These are phyloP conservation scores for Hyles lineata DNA, from an alignment of 2,888 invertebrate genomes.

Conservation along the genomic window DNA sequence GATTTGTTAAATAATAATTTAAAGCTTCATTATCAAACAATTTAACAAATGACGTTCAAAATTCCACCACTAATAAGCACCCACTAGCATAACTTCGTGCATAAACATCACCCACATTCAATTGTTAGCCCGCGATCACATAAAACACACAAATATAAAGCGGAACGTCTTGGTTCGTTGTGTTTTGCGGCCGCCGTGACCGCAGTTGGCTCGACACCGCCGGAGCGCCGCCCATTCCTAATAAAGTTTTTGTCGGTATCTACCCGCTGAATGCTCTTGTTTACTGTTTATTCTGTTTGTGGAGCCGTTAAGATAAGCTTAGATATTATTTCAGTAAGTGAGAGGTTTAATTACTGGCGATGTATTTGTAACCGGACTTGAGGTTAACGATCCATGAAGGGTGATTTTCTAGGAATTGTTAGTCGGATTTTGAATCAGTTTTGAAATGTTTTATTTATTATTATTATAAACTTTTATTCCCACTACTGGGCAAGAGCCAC, in stretches of 20 bases:
- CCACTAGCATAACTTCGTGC: background rate
- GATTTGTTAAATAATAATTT: too few species aligned
- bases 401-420: background rate
- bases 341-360: conserved; percentile 12
- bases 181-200: conserved; percentile 52
- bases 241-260: conserved; percentile 60
- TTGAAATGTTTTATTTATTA: too few species aligned
- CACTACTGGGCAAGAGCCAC: too few species aligned
- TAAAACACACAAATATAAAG: conserved; percentile 16
- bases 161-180: conserved; percentile 33
- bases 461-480: too few species aligned
- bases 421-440: background rate
- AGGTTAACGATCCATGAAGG: background rate
- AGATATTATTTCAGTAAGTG: background rate
- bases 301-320: conserved; percentile 29
- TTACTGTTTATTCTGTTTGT: conserved; percentile 44
- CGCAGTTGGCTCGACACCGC: conserved; percentile 51
- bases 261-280: conserved; percentile 52
- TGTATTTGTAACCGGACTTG: background rate
- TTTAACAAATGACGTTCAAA: too few species aligned
- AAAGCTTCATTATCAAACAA: too few species aligned
- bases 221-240: conserved; percentile 56
- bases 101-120: background rate
- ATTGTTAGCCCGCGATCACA: conserved; percentile 1
- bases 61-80: too few species aligned